phyloP scores from a whole-genome alignment of 2,888 invertebrate genomes.

The Tridacna gigas region DNA sequence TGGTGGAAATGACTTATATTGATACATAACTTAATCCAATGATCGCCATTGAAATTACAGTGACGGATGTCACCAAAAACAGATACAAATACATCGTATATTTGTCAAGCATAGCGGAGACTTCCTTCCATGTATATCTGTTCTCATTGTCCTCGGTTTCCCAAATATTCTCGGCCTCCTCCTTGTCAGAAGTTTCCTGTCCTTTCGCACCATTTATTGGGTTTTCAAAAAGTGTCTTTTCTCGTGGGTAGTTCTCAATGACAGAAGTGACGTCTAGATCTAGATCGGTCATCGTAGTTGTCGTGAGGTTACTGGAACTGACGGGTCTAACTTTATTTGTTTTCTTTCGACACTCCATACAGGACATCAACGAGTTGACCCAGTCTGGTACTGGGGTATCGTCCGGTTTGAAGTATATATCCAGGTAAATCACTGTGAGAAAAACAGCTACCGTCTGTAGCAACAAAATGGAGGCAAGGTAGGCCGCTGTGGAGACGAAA shows the following conservation, averaged over 20 bases:
- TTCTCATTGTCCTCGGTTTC: neutral
- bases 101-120: conserved; percentile 54
- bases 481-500: conserved; percentile 36
- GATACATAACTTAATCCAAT: conserved; percentile 22
- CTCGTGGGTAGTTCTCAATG: neutral
- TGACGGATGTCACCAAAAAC: conserved; percentile 33
- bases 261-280: neutral
- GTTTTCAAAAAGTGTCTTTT: neutral
- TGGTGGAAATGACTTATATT: neutral
- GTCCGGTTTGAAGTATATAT: conserved; percentile 48
- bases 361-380: conserved; percentile 19
- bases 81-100: conserved; percentile 55
- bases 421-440: conserved; percentile 48
- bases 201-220: neutral
- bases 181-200: neutral
- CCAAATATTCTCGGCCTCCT: neutral
- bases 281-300: neutral
- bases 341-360: conserved; percentile 24
- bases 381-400: conserved; percentile 42
- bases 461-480: conserved; percentile 43
- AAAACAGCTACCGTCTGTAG: conserved; percentile 53
- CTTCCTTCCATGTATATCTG: conserved; percentile 55
- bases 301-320: neutral
- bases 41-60: conserved; percentile 22
- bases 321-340: conserved; percentile 11